These are phyloP conservation scores for Mimas tiliae DNA, from an alignment of 2,888 invertebrate genomes.

Conservation along the genomic window DNA sequence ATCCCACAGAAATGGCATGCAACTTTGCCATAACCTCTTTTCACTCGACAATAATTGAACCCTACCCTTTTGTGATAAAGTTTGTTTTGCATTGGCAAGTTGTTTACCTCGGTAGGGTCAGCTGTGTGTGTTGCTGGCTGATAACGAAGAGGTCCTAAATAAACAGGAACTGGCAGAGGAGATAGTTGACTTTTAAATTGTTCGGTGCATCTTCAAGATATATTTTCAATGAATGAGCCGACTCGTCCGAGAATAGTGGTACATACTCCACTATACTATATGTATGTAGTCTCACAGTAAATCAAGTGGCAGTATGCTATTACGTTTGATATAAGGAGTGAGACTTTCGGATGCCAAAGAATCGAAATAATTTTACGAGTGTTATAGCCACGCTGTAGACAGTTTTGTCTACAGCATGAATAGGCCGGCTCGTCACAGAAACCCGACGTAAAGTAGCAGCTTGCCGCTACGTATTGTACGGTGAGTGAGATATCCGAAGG, in stretches of 20 bases:
- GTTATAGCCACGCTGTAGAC: too few species aligned
- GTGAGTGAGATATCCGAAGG: too few species aligned
- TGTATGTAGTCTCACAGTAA: too few species aligned
- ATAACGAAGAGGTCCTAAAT: constrained; percentile 14
- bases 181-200: not conserved
- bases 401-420: too few species aligned
- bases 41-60: not conserved
- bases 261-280: too few species aligned
- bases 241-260: not conserved
- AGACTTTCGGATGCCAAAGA: too few species aligned
- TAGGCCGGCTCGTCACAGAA: too few species aligned
- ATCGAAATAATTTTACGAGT: too few species aligned
- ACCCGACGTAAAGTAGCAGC: too few species aligned
- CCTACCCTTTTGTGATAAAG: not conserved
- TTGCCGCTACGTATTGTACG: too few species aligned
- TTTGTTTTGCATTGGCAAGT: not conserved
- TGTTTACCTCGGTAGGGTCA: not conserved
- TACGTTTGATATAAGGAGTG: too few species aligned
- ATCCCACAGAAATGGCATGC: constrained; percentile 45
- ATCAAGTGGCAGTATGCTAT: too few species aligned
- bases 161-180: not conserved
- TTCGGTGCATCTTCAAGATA: not conserved
- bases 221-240: not conserved
- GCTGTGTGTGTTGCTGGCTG: constrained; percentile 5
- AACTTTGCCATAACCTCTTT: constrained; percentile 34